Conservation (phyloP, 2,888 invertebrate species). For the Mongoloraphidia duomilia region DNA sequence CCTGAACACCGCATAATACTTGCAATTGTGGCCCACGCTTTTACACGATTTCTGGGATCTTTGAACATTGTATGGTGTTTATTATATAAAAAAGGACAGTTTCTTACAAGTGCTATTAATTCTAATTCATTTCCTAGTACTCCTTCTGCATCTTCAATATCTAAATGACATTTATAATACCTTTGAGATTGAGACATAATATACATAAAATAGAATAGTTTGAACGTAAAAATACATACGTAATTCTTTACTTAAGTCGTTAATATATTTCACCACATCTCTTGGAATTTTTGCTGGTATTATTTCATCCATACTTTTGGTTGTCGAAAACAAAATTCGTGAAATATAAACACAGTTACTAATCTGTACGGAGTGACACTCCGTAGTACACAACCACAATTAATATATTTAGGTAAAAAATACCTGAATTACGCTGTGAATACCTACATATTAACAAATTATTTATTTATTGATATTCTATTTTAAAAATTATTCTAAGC, state of each 20-base stretch:
- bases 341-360: too few relatives aligned
- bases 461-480: too few relatives aligned
- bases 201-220: not conserved
- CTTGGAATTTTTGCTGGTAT: too few relatives aligned
- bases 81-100: slow-evolving; percentile 18
- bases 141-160: slow-evolving; percentile 16
- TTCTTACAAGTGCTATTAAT: slow-evolving; percentile 17
- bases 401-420: too few relatives aligned
- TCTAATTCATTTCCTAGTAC: slow-evolving; percentile 18
- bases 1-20: slow-evolving; percentile 15
- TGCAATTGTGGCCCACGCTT: slow-evolving; percentile 17
- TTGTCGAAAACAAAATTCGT: too few relatives aligned
- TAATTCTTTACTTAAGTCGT: slow-evolving; percentile 9
- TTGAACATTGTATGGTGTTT: slow-evolving; percentile 15
- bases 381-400: too few relatives aligned
- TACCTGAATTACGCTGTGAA: too few relatives aligned
- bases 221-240: slow-evolving; percentile 2
- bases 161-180: slow-evolving; percentile 1
- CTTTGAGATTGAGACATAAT: not conserved
- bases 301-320: too few relatives aligned
- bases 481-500: too few relatives aligned
- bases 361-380: too few relatives aligned
- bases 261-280: slow-evolving; percentile 4
- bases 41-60: slow-evolving; percentile 15
- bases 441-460: too few relatives aligned